Evolutionary conservation across 2,113 vertebrate species (phyloP).

Genomic region (Cairina moschata): DNA sequence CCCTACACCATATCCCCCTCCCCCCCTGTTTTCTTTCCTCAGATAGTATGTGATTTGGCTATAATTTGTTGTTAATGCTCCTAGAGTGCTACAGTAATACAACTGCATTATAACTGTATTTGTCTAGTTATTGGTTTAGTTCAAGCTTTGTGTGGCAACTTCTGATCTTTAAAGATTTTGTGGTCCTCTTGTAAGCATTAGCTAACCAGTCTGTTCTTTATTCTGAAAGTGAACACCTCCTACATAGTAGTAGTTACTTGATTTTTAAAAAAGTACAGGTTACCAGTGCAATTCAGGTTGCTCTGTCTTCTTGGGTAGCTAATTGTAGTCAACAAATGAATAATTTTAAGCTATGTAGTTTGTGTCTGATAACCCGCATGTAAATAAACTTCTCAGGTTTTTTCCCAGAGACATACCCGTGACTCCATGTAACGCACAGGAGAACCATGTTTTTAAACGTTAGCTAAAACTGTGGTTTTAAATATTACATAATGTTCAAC

Average conservation of each 20-base stretch:
- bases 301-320: neutral
- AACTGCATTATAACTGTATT: neutral
- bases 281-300: neutral
- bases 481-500: neutral
- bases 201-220: neutral
- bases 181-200: neutral
- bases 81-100: neutral
- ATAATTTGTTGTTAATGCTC: neutral
- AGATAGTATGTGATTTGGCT: neutral
- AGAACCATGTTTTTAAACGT: neutral
- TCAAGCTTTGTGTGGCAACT: neutral
- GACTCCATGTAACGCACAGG: neutral
- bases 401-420: neutral
- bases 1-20: too few relatives aligned
- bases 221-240: neutral
- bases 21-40: neutral
- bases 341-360: neutral
- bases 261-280: neutral
- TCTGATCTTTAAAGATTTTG: neutral
- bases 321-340: neutral
- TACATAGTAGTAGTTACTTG: neutral
- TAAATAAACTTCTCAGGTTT: neutral
- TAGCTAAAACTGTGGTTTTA: neutral
- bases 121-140: neutral
- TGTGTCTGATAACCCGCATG: neutral